These are phyloP conservation scores for Streblospio benedicti DNA, from an alignment of 1,140 invertebrate genomes.

Conservation along the genomic window DNA sequence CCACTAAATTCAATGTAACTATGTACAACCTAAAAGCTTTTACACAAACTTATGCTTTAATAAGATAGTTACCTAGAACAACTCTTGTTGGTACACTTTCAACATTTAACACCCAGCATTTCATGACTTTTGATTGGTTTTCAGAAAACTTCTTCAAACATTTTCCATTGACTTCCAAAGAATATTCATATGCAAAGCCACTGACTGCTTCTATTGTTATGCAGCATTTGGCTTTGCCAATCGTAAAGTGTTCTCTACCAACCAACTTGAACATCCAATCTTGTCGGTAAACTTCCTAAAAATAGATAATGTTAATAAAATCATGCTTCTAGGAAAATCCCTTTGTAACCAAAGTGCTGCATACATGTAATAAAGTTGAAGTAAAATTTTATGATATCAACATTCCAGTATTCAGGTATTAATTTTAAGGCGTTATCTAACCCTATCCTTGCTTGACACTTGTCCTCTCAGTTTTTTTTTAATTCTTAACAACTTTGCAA, in stretches of 20 bases:
- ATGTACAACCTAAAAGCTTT: too few relatives aligned
- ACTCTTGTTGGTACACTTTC: constrained; percentile 50
- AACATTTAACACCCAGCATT: constrained; percentile 54
- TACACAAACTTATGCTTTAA: too few relatives aligned
- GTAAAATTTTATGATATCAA: too few relatives aligned
- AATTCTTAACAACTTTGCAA: too few relatives aligned
- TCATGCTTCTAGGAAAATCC: not conserved
- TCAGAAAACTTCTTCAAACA: constrained; percentile 67
- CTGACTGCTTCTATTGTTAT: constrained; percentile 66
- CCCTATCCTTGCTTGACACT: too few relatives aligned
- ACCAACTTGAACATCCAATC: constrained; percentile 87
- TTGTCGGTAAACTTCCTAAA: constrained; percentile 62
- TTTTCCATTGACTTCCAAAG: constrained; percentile 58
- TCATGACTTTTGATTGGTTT: constrained; percentile 61
- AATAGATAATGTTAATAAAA: constrained; percentile 27
- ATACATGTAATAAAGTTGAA: too few relatives aligned
- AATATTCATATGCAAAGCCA: constrained; percentile 72
- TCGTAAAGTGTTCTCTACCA: constrained; percentile 58
- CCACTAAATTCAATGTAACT: too few relatives aligned
- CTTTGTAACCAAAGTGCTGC: too few relatives aligned
- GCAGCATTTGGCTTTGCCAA: constrained; percentile 51
- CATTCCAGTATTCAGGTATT: too few relatives aligned
- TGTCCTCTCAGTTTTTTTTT: too few relatives aligned
- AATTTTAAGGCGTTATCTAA: too few relatives aligned
- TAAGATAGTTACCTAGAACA: constrained; percentile 60